phyloP scores from a whole-genome alignment of 1,140 invertebrate species.

The Aphelenchoides besseyi region DNA sequence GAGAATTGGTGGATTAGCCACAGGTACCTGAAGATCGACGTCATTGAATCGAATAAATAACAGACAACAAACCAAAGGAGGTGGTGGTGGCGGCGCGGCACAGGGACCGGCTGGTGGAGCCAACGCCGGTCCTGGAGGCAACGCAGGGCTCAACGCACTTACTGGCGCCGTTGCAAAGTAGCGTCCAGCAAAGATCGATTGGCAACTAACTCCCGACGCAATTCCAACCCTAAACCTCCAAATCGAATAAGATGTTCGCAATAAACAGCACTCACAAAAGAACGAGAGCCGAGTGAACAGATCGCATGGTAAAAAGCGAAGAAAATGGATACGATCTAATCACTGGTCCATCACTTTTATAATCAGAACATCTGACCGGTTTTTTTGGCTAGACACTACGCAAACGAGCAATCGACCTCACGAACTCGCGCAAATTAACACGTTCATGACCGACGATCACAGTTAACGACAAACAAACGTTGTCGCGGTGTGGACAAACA shows the following conservation, averaged over 20 bases:
- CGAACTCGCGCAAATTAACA: background rate
- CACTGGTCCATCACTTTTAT: conserved; percentile 2
- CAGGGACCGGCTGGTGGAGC: background rate
- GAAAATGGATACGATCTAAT: conserved; percentile 8
- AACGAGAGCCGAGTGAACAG: background rate
- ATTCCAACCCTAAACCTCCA: no score
- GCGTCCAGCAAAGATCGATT: conserved; percentile 5
- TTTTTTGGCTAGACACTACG: background rate
- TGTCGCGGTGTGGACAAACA: no score
- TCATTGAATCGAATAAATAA: no score
- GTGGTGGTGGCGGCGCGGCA: background rate
- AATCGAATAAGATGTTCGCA: no score
- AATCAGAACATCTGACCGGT: background rate
- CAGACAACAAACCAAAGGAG: no score
- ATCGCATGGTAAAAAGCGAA: background rate
- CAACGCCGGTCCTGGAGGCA: conserved; percentile 18
- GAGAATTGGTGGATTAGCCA: background rate
- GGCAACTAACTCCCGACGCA: no score
- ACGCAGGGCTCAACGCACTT: conserved; percentile 19
- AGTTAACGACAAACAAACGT: no score
- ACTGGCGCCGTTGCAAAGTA: conserved; percentile 27
- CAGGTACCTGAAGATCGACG: no score
- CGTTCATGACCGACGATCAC: no score
- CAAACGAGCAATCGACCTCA: background rate
- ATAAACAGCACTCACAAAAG: conserved; percentile 1